Percentiles rank a stretch among this genome's conserved stretches.
Conservation (phyloP, 2,888 invertebrate genomes). For the Cyaniris semiargus region DNA sequence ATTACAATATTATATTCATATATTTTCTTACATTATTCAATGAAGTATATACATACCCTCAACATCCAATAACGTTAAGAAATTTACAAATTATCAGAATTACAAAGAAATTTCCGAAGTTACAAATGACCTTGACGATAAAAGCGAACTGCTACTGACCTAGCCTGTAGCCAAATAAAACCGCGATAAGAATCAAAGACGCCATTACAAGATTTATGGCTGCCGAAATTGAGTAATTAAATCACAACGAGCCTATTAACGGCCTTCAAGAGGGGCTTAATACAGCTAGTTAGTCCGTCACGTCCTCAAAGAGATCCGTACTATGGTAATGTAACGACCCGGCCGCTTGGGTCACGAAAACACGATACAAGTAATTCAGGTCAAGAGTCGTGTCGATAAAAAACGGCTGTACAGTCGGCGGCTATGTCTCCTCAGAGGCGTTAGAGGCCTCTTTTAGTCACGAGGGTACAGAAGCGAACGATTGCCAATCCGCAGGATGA, state of each 20-base stretch:
- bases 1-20: neutral
- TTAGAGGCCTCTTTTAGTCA: neutral
- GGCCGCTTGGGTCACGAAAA: slow-evolving; percentile 40
- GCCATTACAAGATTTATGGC: slow-evolving; percentile 19
- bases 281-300: slow-evolving; percentile 18
- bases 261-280: slow-evolving; percentile 3
- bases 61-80: neutral
- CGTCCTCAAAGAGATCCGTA: slow-evolving; percentile 29
- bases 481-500: no score
- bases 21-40: neutral
- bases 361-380: slow-evolving; percentile 42
- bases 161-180: neutral
- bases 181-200: slow-evolving; percentile 8
- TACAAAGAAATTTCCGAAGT: neutral
- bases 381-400: slow-evolving; percentile 44
- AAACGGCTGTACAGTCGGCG: slow-evolving; percentile 34
- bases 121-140: neutral
- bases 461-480: neutral
- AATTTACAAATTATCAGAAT: no score
- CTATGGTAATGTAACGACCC: slow-evolving; percentile 28
- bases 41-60: neutral
- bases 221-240: slow-evolving; percentile 14
- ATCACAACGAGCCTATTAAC: neutral
- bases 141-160: neutral
- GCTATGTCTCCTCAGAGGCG: neutral